A percentile compares a stretch with the other conserved stretches of the same genome.
Conservation (phyloP, 2,113 vertebrate genomes). For the Murina feae region DNA sequence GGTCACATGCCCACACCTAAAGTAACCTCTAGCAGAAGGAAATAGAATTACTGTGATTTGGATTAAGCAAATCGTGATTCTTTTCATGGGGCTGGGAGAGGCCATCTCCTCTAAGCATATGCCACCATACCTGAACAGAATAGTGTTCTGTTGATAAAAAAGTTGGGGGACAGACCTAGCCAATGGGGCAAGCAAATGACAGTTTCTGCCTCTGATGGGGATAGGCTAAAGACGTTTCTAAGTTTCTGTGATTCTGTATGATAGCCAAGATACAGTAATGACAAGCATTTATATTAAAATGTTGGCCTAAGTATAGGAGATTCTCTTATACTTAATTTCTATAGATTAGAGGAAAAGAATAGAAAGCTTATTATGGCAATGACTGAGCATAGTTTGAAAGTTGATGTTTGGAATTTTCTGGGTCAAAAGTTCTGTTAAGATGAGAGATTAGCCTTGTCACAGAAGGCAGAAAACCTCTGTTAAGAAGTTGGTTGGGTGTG, state of each 20-base stretch:
- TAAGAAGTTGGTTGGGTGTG: neutral
- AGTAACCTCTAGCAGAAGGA: neutral
- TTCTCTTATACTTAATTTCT: constrained; percentile 26
- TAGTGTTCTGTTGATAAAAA: neutral
- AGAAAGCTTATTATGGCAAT: neutral
- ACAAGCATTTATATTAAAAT: constrained; percentile 13
- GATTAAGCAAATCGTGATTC: neutral
- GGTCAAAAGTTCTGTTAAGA: neutral
- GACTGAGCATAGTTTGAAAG: neutral
- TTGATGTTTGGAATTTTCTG: constrained; percentile 1
- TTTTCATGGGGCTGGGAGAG: neutral
- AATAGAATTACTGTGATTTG: neutral
- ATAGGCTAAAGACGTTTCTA: neutral
- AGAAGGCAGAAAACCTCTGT: constrained; percentile 10
- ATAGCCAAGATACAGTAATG: neutral
- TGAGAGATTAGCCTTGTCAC: neutral
- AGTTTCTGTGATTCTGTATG: neutral
- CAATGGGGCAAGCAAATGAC: neutral
- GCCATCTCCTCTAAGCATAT: neutral
- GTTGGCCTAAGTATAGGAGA: neutral
- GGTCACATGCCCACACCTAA: neutral
- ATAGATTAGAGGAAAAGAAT: neutral
- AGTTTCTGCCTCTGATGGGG: neutral
- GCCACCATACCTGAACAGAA: neutral
- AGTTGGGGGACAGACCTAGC: neutral